Conservation (phyloP, 1,140 invertebrate genomes). For the Brachionus rotundiformis region DNA sequence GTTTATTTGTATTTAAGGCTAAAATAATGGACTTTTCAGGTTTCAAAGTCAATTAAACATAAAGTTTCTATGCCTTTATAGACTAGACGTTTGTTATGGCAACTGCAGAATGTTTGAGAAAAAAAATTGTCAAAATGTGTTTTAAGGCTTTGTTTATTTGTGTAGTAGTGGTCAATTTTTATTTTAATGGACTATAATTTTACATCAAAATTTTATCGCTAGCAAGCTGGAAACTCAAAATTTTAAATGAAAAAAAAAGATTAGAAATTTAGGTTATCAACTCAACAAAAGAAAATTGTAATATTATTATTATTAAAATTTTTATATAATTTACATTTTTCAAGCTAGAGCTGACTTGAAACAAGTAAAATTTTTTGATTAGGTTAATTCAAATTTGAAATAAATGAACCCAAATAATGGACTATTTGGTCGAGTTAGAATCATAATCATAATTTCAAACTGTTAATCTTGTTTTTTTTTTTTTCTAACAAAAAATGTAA, state of each 20-base stretch:
- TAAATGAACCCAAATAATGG: conserved; percentile 47
- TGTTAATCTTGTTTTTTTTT: conserved; percentile 31
- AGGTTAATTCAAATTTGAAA: conserved; percentile 42
- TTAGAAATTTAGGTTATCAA: conserved; percentile 47
- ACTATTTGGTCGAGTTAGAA: conserved; percentile 48
- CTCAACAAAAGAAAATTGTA: conserved; percentile 32
- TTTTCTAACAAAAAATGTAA: conserved; percentile 16
- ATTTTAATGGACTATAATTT: conserved; percentile 31
- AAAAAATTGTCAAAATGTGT: conserved; percentile 14
- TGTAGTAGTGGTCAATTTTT: conserved; percentile 30
- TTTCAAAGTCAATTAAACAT: conserved; percentile 33
- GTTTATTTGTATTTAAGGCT: conserved; percentile 21
- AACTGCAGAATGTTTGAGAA: conserved; percentile 35
- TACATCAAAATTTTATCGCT: not conserved
- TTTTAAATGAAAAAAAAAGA: not conserved
- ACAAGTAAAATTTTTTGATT: conserved; percentile 12
- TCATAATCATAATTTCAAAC: conserved; percentile 47
- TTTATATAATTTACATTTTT: conserved; percentile 46
- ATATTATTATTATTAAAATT: conserved; percentile 40
- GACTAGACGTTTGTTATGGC: conserved; percentile 44
- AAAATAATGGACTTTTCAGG: conserved; percentile 23
- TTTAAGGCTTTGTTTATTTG: conserved; percentile 30
- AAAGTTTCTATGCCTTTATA: not conserved
- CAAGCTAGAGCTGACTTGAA: not conserved
- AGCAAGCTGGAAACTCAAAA: conserved; percentile 30